These are phyloP conservation scores for Pardalotus punctatus DNA, from an alignment of 2,113 vertebrate genomes.

Conservation along the genomic window DNA sequence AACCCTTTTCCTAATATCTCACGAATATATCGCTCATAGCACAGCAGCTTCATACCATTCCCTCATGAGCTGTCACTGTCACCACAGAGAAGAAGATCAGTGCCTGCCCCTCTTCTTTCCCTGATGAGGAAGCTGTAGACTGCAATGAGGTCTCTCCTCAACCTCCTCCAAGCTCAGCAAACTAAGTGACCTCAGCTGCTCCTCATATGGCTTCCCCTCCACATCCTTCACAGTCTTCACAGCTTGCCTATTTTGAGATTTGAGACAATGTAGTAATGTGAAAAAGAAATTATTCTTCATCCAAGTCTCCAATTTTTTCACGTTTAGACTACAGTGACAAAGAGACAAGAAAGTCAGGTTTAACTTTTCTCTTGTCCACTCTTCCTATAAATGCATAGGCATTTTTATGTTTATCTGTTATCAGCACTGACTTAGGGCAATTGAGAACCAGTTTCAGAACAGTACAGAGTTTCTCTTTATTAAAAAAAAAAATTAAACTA, in stretches of 20 bases:
- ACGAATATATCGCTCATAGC: no score
- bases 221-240: neutral
- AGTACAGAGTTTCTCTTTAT: neutral
- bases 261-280: neutral
- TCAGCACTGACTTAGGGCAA: neutral
- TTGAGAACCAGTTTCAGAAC: neutral
- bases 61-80: rapidly evolving
- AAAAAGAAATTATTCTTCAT: neutral
- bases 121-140: neutral
- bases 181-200: neutral
- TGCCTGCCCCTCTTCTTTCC: neutral
- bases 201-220: neutral
- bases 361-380: neutral
- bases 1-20: neutral
- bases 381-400: neutral
- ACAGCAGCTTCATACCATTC: neutral
- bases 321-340: neutral
- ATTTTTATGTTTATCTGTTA: neutral
- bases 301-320: neutral
- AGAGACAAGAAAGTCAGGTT: neutral
- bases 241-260: neutral
- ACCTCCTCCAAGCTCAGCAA: neutral
- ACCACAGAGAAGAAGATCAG: neutral
- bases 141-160: neutral
- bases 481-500: neutral